Conservation (phyloP, 2,113 vertebrate genomes). For the Clupea harengus region DNA sequence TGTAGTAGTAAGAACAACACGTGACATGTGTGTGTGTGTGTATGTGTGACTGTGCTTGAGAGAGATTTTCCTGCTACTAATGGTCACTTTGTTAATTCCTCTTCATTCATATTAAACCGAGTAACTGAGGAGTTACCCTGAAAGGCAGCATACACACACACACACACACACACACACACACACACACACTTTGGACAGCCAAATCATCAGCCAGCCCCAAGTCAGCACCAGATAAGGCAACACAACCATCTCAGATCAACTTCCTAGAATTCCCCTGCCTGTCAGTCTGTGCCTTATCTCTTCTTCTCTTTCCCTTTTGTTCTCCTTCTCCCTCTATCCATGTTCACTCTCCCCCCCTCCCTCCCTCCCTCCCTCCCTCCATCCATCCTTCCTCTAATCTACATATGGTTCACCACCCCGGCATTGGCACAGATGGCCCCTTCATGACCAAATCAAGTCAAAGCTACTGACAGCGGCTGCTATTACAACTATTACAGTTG, state of each 20-base stretch:
- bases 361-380: neutral
- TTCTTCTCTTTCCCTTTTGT: neutral
- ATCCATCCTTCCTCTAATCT: neutral
- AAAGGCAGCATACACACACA: neutral
- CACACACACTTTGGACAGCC: neutral
- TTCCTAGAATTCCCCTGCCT: too few species aligned
- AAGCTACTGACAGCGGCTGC: neutral
- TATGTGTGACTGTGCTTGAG: neutral
- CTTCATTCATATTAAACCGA: neutral
- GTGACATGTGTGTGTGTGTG: neutral
- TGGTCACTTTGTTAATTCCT: neutral
- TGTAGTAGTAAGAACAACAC: conserved; percentile 16
- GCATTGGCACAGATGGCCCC: neutral
- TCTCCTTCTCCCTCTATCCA: neutral
- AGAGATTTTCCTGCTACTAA: neutral
- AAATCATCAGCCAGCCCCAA: neutral
- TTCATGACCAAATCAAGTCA: neutral
- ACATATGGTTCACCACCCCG: neutral
- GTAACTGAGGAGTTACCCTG: neutral
- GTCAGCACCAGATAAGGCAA: neutral
- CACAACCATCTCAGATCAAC: neutral
- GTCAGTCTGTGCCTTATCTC: neutral
- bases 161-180: neutral
- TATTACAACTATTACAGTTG: too few species aligned
- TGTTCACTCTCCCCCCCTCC: neutral